A percentile compares a stretch with the other conserved stretches of the same genome.
phyloP scores from a whole-genome alignment of 2,797 vertebrate species.

The Otolemur crassicaudatus region DNA sequence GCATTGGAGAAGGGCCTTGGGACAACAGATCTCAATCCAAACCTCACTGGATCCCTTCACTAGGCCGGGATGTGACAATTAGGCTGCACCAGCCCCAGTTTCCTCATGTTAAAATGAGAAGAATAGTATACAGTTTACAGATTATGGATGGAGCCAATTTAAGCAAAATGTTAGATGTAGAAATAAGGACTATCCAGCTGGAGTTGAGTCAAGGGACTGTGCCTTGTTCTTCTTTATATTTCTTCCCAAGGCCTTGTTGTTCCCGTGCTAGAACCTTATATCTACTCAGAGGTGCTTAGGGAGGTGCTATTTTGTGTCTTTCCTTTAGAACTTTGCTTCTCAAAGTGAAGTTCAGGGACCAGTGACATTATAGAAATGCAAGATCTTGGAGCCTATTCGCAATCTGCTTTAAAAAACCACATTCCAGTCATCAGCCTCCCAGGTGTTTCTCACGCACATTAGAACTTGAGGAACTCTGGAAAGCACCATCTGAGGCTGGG shows the following conservation, averaged over 20 bases:
- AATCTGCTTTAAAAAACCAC: background rate
- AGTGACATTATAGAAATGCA: background rate
- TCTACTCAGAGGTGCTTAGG: background rate
- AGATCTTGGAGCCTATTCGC: background rate
- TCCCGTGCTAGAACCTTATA: background rate
- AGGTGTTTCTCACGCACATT: background rate
- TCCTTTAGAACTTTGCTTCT: constrained; percentile 23
- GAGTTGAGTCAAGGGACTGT: background rate
- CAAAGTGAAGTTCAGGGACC: background rate
- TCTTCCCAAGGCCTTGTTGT: background rate
- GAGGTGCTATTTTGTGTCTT: background rate
- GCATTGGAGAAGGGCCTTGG: background rate
- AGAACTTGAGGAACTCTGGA: background rate
- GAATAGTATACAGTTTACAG: background rate
- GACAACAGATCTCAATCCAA: background rate
- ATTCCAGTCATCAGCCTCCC: background rate
- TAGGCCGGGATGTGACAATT: background rate
- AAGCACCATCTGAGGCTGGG: background rate
- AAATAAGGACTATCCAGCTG: background rate
- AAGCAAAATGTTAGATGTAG: background rate
- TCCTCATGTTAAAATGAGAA: background rate
- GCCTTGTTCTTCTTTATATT: background rate
- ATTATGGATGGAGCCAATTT: background rate
- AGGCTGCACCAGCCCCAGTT: background rate
- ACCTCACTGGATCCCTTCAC: background rate